Evolutionary conservation across 2,888 invertebrate genomes (phyloP), one percentile per base, ranked within the genome.

Genomic region (Amaurobius ferox): DNA sequence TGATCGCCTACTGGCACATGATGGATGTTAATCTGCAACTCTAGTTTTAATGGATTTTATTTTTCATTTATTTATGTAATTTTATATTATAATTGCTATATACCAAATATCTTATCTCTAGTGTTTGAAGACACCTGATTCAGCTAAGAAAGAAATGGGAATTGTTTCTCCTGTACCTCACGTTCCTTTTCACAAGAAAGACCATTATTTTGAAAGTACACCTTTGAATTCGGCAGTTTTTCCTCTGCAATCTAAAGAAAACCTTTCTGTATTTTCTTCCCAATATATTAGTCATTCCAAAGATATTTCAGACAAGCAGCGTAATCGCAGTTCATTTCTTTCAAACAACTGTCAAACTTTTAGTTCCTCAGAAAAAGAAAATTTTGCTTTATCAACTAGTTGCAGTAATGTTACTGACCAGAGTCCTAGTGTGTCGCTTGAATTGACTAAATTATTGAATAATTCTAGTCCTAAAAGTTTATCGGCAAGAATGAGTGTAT

Each of bases 141-240:
- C 16, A 28, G 40, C 2, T 7, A 39, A 26, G n/a, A 68, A 68
- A 40, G 68, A 68, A 68, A 40, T 11, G 0, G 68, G 40, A 26
- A 19, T 66, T 35, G 39, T 85, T 71, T 85, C 83, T 2, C 83
- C 83, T n/a, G 83, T 85, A 0, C 67, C 67, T 40, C 83, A 77
- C 55, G 70, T 61, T 32, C 83, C 83, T 23, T 85, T 85, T 30
- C 71, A 30, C 29, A 77, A 70, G 66, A 76, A 66, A 30, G 83
- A 71, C 40, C 66, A 77, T 35, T 85, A 64, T n/a, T 77, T 77
- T 39, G 83, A 77, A 30, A 85, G 83, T 30, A 85, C 83, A 9
- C 83, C 83, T 11, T 23, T 85, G 1, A 83, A 71, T 55, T 83
- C 83, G n/a, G 77, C 66, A 6, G 35, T 29, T 3, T 23, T 62